Evolutionary conservation across 2,888 invertebrate species (phyloP).

Genomic region (Didymodactylos carnosus): DNA sequence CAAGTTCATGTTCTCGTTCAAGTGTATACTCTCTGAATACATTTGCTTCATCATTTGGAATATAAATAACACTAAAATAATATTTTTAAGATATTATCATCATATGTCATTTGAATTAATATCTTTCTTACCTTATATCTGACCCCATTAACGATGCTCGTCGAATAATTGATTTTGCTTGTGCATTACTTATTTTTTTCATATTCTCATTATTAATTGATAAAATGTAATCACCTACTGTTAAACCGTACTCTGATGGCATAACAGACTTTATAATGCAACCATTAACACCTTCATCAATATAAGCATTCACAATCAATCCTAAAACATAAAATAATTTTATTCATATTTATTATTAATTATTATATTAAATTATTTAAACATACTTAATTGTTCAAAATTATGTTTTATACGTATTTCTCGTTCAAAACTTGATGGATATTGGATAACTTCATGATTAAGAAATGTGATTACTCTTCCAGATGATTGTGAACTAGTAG

Average conservation of each 20-base stretch:
- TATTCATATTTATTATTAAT: no score
- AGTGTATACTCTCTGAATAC: neutral
- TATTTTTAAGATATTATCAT: neutral
- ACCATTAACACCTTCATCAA: constrained; percentile 12
- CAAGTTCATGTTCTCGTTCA: constrained; percentile 18
- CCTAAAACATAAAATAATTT: neutral
- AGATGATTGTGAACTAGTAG: neutral
- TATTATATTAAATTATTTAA: no score
- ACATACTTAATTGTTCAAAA: constrained; percentile 5
- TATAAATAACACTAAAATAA: neutral
- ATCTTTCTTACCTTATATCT: constrained; percentile 2
- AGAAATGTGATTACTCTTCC: neutral
- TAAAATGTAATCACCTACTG: constrained; percentile 3
- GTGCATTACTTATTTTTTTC: constrained; percentile 5
- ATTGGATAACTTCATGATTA: constrained; percentile 2
- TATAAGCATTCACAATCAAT: neutral
- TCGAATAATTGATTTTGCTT: neutral
- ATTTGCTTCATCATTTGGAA: neutral
- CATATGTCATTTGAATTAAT: neutral
- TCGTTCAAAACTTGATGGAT: neutral
- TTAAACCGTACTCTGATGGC: neutral
- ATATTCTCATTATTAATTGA: constrained; percentile 13
- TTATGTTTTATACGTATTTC: constrained; percentile 2
- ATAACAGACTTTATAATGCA: neutral
- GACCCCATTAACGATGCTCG: constrained; percentile 6